These are phyloP conservation scores for Polyergus mexicanus DNA, from an alignment of 1,140 invertebrate genomes.

Conservation along the genomic window DNA sequence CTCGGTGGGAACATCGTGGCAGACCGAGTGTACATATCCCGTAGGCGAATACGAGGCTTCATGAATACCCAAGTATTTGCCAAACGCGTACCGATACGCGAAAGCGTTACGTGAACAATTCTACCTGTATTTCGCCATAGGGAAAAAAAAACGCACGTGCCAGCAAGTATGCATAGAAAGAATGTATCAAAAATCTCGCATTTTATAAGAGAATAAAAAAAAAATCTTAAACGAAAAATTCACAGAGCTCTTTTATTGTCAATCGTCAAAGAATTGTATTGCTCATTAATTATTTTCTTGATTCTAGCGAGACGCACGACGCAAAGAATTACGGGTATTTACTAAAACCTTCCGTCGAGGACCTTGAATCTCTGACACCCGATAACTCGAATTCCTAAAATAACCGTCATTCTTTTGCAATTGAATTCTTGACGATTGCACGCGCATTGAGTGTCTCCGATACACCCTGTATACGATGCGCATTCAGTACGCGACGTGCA, in stretches of 20 bases:
- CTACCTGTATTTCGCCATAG: neutral
- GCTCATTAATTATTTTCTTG: neutral
- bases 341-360: too few species aligned
- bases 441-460: constrained; percentile 53
- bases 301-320: neutral
- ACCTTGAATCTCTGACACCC: neutral
- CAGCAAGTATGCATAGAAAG: constrained; percentile 36
- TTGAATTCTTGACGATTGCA: neutral
- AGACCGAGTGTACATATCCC: constrained; percentile 74
- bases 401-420: neutral
- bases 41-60: constrained; percentile 79
- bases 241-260: neutral
- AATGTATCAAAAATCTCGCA: constrained; percentile 2
- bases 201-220: neutral
- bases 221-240: neutral
- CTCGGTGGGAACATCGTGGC: constrained; percentile 17
- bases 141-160: constrained; percentile 5
- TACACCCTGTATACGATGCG: constrained; percentile 57
- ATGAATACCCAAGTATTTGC: constrained; percentile 86
- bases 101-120: constrained; percentile 51
- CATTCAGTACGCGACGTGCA: constrained; percentile 58
- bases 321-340: neutral
- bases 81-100: constrained; percentile 77
- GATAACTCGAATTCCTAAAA: neutral
- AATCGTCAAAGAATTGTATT: neutral